Conservation (phyloP, 2,797 vertebrate species). For the Pitangus sulphuratus region DNA sequence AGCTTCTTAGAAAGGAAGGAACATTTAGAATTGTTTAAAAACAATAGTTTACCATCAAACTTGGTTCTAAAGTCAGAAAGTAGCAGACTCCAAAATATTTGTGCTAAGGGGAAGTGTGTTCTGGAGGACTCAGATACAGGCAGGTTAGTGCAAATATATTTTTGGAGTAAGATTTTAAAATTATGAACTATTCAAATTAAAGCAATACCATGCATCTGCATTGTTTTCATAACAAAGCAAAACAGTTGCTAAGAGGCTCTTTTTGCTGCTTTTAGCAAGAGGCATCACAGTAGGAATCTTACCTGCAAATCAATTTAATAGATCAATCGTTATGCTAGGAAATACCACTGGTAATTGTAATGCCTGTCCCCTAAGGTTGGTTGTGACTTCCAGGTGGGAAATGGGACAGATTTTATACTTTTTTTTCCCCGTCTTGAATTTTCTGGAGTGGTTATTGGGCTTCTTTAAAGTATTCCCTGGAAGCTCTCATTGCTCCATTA, state of each 20-base stretch:
- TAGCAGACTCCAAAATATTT: not conserved
- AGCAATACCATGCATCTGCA: not conserved
- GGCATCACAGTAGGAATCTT: not conserved
- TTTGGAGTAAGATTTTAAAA: conserved; percentile 20
- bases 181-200: conserved; percentile 25
- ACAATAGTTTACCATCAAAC: conserved; percentile 25
- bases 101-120: not conserved
- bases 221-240: conserved; percentile 64
- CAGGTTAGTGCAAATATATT: not conserved
- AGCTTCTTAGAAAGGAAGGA: conserved; percentile 69
- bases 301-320: conserved; percentile 16
- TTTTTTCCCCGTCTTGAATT: not conserved
- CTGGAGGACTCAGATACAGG: not conserved
- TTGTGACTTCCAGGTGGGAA: not conserved
- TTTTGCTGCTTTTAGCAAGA: conserved; percentile 50
- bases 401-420: not conserved
- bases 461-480: not conserved
- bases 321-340: not conserved
- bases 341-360: not conserved
- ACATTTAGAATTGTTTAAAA: conserved; percentile 61
- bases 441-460: not conserved
- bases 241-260: conserved; percentile 44
- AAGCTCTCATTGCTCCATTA: not conserved
- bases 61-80: conserved; percentile 30
- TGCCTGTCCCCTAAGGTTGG: not conserved